phyloP scores from a whole-genome alignment of 2,113 vertebrate species.

The Paradoxurus hermaphroditus region DNA sequence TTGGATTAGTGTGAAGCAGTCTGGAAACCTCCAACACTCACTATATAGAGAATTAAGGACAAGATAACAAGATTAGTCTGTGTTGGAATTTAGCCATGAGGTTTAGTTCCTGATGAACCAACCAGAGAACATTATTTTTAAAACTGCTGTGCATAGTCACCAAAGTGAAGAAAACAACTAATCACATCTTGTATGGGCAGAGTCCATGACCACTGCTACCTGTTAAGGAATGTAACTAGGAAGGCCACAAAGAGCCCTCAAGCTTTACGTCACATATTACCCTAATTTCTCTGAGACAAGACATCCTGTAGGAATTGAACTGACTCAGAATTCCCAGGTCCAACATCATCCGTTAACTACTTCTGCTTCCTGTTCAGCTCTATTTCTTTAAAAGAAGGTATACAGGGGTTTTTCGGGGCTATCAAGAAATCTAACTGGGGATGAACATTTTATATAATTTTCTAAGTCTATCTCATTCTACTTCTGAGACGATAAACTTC shows the following conservation, averaged over 20 bases:
- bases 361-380: background rate
- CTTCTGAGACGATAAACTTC: background rate
- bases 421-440: background rate
- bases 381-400: background rate
- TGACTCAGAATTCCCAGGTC: background rate
- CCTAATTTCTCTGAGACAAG: background rate
- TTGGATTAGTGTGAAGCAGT: background rate
- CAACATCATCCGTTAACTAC: background rate
- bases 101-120: background rate
- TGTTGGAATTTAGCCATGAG: background rate
- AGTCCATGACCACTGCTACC: background rate
- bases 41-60: background rate
- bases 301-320: background rate
- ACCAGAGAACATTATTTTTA: background rate
- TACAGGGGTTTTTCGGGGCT: background rate
- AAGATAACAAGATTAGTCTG: background rate
- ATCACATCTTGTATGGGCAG: background rate
- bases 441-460: background rate
- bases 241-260: background rate
- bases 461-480: background rate
- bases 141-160: background rate
- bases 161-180: background rate
- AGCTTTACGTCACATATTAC: background rate
- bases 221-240: background rate
- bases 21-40: background rate